A percentile compares a stretch with the other conserved stretches of the same genome.
Conservation (phyloP, 1,140 invertebrate species). For the Lordiphosa stackelbergi region DNA sequence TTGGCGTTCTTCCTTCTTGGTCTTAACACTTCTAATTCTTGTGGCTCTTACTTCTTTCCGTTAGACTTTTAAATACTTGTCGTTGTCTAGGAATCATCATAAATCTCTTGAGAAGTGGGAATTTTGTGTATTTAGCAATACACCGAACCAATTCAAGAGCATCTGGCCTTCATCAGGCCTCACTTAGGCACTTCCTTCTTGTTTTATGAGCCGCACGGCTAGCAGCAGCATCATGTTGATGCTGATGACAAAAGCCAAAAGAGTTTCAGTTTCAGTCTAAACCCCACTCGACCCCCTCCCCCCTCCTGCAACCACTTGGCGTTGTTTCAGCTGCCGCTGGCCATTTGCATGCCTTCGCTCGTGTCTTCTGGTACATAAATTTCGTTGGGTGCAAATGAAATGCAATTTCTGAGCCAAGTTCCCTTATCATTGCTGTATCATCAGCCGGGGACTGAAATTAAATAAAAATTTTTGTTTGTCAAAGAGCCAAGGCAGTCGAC, state of each 20-base stretch:
- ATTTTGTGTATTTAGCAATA: background rate
- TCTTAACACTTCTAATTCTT: too few species aligned
- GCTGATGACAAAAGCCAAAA: constrained; percentile 49
- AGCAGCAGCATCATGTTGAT: constrained; percentile 51
- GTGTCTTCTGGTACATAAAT: constrained; percentile 15
- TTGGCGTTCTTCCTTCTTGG: too few species aligned
- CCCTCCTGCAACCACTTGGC: background rate
- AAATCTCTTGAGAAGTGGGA: background rate
- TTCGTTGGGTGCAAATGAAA: constrained; percentile 60
- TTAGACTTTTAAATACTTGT: too few species aligned
- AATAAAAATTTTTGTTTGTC: constrained; percentile 61
- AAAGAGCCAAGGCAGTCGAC: constrained; percentile 41
- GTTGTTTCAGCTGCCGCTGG: constrained; percentile 2
- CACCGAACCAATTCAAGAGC: constrained; percentile 22
- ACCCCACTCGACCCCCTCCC: background rate
- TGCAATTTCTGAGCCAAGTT: constrained; percentile 48
- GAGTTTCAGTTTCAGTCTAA: constrained; percentile 4
- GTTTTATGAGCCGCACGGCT: constrained; percentile 57
- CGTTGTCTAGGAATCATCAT: too few species aligned
- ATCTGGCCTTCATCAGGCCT: background rate
- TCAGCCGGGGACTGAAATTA: constrained; percentile 46
- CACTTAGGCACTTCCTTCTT: background rate
- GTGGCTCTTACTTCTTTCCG: too few species aligned
- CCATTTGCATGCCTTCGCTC: constrained; percentile 29
- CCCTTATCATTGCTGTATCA: constrained; percentile 57